Evolutionary conservation across 2,888 invertebrate genomes (phyloP).

Genomic region (Cheilosia pagana): DNA sequence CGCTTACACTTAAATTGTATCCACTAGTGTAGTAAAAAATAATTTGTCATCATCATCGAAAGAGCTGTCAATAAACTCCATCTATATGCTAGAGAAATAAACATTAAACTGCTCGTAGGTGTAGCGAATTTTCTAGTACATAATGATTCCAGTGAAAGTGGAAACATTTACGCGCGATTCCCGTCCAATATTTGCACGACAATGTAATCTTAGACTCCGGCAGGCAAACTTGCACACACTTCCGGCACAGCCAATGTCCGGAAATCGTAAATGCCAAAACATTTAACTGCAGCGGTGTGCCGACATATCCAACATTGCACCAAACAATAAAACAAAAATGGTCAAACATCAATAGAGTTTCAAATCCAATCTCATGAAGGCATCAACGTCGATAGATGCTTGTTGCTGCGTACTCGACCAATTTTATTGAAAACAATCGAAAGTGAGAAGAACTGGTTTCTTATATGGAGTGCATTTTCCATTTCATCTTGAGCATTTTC

Average conservation of each 20-base stretch:
- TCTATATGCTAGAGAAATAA: no score
- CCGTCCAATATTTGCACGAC: constrained; percentile 6
- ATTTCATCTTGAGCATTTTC: constrained; percentile 23
- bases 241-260: constrained; percentile 47
- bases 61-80: no score
- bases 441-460: constrained; percentile 48
- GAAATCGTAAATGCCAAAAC: constrained; percentile 42
- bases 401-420: background rate
- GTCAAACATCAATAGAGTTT: constrained; percentile 52
- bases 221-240: constrained; percentile 35
- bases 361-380: constrained; percentile 23
- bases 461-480: constrained; percentile 20
- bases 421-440: constrained; percentile 32
- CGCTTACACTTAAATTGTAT: no score
- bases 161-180: background rate
- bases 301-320: constrained; percentile 30
- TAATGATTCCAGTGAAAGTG: constrained; percentile 1
- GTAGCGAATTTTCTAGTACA: background rate
- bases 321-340: constrained; percentile 39
- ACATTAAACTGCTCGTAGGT: background rate
- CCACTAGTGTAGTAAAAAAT: no score
- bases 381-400: constrained; percentile 2
- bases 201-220: constrained; percentile 6
- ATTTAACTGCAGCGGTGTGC: constrained; percentile 8
- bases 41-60: no score